Evolutionary conservation across 2,113 vertebrate genomes (phyloP).

Genomic region (Trematomus loennbergii): DNA sequence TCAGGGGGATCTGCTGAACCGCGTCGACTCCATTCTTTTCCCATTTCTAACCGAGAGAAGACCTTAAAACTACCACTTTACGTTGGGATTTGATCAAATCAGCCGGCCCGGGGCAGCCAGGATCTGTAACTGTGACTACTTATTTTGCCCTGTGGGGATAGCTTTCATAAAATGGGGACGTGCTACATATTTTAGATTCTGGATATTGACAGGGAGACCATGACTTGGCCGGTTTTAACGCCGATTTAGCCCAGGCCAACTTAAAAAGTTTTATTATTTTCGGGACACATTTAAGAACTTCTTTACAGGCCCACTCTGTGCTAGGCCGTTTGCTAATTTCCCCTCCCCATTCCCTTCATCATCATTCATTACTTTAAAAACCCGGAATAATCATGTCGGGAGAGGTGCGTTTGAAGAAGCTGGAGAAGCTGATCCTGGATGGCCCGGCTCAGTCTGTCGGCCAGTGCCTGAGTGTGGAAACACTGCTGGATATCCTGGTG

Average conservation of each 20-base stretch:
- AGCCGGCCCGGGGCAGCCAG: conserved; percentile 71
- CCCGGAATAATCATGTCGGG: conserved; percentile 90
- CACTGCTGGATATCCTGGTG: conserved; percentile 95
- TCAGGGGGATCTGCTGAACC: conserved; percentile 59
- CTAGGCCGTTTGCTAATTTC: conserved; percentile 29
- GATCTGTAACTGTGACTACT: conserved; percentile 60
- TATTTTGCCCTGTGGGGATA: conserved; percentile 60
- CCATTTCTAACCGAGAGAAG: background rate
- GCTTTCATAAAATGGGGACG: conserved; percentile 65
- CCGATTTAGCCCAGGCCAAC: conserved; percentile 49
- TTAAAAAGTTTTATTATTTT: conserved; percentile 64
- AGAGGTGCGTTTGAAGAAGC: conserved; percentile 97
- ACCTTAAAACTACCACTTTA: conserved; percentile 45
- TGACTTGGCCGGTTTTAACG: conserved; percentile 55
- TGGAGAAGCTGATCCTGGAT: conserved; percentile 97
- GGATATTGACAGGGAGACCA: conserved; percentile 57
- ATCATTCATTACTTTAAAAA: conserved; percentile 54
- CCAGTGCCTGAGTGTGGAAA: conserved; percentile 95
- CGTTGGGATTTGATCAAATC: conserved; percentile 58
- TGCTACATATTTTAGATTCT: conserved; percentile 48
- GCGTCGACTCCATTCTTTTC: conserved; percentile 29
- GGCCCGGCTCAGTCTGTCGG: conserved; percentile 91
- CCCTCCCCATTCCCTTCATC: background rate
- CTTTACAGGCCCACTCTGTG: conserved; percentile 46
- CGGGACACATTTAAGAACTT: conserved; percentile 55